Base-by-base conservation (phyloP, 2,888 invertebrate genomes). In the Saturnia pavonia region DNA sequence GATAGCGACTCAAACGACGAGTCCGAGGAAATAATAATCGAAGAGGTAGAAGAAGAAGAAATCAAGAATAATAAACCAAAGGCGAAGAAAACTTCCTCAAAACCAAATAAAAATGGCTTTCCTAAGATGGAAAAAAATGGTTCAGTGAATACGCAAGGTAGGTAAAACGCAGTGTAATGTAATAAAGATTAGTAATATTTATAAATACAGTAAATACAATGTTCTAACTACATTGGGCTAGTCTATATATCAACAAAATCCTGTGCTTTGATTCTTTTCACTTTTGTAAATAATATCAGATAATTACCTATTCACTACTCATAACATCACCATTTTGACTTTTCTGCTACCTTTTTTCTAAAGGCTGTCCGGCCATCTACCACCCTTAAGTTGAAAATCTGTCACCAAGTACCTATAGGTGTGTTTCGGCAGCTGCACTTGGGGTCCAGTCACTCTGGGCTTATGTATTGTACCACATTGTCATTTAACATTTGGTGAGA, bases 111-210 rank as follows among this genome's bases (percentile, higher is more conserved):
- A 40, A 67, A 51, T 22, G 66, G 51, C 4, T 69, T 73, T 63
- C 69, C 72, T 0, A 77, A 75, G 71, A 66, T 71, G 63, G 74
- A 72, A 40, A 78, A 70, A 34, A 70, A 80, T 70, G 78, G 80
- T 60, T 85, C 83, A 74, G 88, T 92, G 1, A 89, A 91, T 75
- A 91, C 91, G 72, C 92, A 92, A 87, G 90, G 92, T 91, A 78
- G 74, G 45, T 73, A n/a, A 22, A 8, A 34, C 22, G 54, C 12
- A n/a, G 2, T 48, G 48, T 22, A 2, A 54, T 54, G 22, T 9
- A 54, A 48, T 48, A 48, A 19, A 19, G 7, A 16, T 19, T 48
- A 19, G 7, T 48, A 16, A 11, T 22, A 60, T 27, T 25, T 60
- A 60, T 34, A 34, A 34, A 34, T 2, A 34, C 6, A 34, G 12